A percentile compares a stretch with the other conserved stretches of the same genome.
phyloP scores from a whole-genome alignment of 2,797 vertebrate species.

The Chaetodon trifasciatus region DNA sequence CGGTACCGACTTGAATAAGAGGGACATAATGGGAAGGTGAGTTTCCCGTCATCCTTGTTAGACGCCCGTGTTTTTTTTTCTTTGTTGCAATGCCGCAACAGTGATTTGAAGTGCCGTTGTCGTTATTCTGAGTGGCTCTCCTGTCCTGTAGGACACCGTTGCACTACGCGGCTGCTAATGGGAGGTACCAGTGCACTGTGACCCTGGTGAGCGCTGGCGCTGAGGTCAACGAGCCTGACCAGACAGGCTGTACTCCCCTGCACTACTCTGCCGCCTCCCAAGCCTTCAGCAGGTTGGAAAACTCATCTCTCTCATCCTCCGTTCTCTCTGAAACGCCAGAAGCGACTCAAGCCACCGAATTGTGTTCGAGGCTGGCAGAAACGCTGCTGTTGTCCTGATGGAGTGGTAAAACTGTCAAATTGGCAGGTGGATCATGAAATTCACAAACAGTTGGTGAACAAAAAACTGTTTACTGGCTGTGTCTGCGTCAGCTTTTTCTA shows the following conservation, averaged over 20 bases:
- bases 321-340: constrained; percentile 18
- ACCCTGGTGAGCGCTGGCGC: constrained; percentile 94
- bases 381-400: constrained; percentile 9
- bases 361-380: constrained; percentile 10
- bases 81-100: not conserved
- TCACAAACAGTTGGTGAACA: not conserved
- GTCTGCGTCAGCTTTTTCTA: not conserved
- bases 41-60: constrained; percentile 16
- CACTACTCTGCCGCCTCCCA: constrained; percentile 97
- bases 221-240: constrained; percentile 92
- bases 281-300: constrained; percentile 92
- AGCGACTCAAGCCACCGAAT: not conserved
- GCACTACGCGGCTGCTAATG: constrained; percentile 97
- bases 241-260: constrained; percentile 94
- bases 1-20: constrained; percentile 95
- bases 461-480: not conserved
- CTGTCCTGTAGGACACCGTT: constrained; percentile 89
- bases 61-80: too few species aligned
- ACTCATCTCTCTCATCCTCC: not conserved
- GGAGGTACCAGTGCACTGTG: constrained; percentile 96
- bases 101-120: not conserved
- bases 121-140: not conserved
- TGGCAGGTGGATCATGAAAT: not conserved
- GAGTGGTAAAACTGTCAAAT: not conserved
- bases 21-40: constrained; percentile 96